A percentile compares a stretch with the other conserved stretches of the same genome.
These are phyloP conservation scores for Motacilla alba DNA, from an alignment of 2,113 vertebrate species.

Conservation along the genomic window DNA sequence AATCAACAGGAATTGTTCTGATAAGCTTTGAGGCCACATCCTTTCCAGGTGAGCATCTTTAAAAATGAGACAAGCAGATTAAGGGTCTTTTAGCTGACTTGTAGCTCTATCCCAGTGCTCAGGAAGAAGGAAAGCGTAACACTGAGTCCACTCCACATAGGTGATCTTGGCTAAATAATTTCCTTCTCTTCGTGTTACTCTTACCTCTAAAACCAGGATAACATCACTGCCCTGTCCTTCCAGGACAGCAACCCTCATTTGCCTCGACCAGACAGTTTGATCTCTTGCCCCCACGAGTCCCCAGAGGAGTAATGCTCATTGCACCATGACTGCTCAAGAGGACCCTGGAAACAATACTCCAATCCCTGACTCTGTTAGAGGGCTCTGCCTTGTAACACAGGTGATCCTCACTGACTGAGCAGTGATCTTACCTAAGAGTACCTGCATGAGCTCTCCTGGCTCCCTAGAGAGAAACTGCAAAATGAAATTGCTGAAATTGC, in stretches of 20 bases:
- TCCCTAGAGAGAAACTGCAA: neutral
- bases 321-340: neutral
- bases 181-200: neutral
- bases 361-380: neutral
- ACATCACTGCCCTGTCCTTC: neutral
- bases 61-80: neutral
- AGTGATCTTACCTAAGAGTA: neutral
- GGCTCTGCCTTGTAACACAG: neutral
- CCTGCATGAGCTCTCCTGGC: neutral
- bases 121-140: neutral
- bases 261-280: neutral
- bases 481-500: neutral
- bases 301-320: neutral
- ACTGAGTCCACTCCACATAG: neutral
- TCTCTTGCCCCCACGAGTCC: neutral
- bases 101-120: neutral
- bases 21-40: neutral
- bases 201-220: neutral
- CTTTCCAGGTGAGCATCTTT: neutral
- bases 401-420: neutral
- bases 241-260: neutral
- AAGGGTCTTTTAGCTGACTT: neutral
- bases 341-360: neutral
- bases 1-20: slow-evolving; percentile 4
- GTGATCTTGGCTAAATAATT: neutral